Conservation (phyloP, 2,888 invertebrate species). For the Cerastoderma edule region DNA sequence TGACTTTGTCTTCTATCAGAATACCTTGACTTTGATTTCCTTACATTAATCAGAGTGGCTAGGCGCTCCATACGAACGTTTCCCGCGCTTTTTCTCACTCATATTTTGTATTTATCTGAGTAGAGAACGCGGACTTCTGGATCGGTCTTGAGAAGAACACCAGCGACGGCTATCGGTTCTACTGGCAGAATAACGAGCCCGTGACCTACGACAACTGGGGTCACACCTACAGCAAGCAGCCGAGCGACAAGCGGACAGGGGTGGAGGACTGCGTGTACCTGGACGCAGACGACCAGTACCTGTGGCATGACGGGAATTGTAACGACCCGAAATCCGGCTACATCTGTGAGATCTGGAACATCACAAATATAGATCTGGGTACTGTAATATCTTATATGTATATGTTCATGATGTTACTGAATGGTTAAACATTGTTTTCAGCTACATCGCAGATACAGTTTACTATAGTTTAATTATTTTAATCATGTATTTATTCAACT, state of each 20-base stretch:
- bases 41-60: too few relatives aligned
- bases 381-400: not conserved
- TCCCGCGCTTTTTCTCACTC: not conserved
- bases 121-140: slow-evolving; percentile 20
- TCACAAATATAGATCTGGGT: slow-evolving; percentile 3
- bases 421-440: not conserved
- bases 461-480: not conserved
- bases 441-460: not conserved
- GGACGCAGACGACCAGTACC: not conserved
- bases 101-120: not conserved
- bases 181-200: slow-evolving; percentile 12
- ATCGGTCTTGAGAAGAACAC: slow-evolving; percentile 14
- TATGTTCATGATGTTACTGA: not conserved
- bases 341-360: slow-evolving; percentile 28
- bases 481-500: not conserved
- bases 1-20: too few relatives aligned
- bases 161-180: slow-evolving; percentile 1
- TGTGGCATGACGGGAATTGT: slow-evolving; percentile 22
- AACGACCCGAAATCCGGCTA: slow-evolving; percentile 2
- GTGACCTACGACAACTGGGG: slow-evolving; percentile 19
- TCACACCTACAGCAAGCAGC: slow-evolving; percentile 7
- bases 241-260: slow-evolving; percentile 11
- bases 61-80: too few relatives aligned
- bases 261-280: slow-evolving; percentile 21
- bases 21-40: too few relatives aligned